Conservation (phyloP, 2,888 invertebrate genomes). For the Diploptera punctata region DNA sequence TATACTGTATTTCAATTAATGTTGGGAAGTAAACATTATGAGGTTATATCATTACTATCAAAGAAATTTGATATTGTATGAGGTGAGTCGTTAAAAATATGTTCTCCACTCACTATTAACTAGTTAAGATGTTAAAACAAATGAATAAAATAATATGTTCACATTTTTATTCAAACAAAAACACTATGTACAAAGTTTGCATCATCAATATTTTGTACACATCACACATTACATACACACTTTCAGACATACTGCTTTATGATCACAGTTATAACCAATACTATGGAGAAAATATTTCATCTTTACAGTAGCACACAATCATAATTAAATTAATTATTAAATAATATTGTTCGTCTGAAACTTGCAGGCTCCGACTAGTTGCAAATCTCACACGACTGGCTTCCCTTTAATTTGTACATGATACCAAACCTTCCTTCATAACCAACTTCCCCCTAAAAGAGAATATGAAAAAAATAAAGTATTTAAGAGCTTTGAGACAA, state of each 20-base stretch:
- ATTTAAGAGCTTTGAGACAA: too few relatives aligned
- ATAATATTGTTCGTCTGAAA: conserved; percentile 10
- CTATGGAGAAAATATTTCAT: conserved; percentile 14
- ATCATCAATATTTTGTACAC: conserved; percentile 5
- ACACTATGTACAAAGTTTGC: not conserved
- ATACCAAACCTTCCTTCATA: not conserved
- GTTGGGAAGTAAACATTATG: too few relatives aligned
- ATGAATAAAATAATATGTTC: too few relatives aligned
- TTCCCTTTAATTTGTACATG: not conserved
- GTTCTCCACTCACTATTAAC: too few relatives aligned
- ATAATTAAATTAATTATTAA: not conserved
- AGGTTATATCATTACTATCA: too few relatives aligned
- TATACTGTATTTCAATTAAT: too few relatives aligned
- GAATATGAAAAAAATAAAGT: too few relatives aligned
- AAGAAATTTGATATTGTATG: too few relatives aligned
- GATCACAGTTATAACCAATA: conserved; percentile 1
- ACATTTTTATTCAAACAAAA: too few relatives aligned
- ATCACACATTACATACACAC: conserved; percentile 5
- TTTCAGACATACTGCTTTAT: not conserved
- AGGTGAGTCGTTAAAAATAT: too few relatives aligned
- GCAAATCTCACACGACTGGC: not conserved
- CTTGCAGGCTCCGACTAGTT: conserved; percentile 18
- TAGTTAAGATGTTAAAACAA: too few relatives aligned
- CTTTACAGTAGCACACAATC: conserved; percentile 1
- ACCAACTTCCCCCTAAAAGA: too few relatives aligned